Evolutionary conservation across 2,113 vertebrate species (phyloP).

Genomic region (Tragulus kanchil): DNA sequence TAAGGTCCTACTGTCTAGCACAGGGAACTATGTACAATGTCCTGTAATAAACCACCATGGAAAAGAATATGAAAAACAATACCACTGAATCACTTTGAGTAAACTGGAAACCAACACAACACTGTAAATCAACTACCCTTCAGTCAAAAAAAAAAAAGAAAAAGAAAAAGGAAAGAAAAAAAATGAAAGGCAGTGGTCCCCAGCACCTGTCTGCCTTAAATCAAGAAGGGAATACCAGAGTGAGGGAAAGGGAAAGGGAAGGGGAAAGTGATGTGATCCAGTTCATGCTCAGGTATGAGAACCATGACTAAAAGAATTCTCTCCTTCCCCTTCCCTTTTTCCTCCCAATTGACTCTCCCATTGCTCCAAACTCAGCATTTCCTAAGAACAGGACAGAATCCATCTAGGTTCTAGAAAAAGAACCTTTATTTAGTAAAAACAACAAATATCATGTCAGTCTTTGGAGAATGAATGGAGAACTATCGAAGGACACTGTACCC

Average conservation of each 20-base stretch:
- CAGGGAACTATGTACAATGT: neutral
- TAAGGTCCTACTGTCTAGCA: neutral
- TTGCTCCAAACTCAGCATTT: neutral
- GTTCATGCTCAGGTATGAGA: neutral
- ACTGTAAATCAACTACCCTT: neutral
- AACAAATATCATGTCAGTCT: neutral
- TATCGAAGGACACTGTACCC: neutral
- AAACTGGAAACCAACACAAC: neutral
- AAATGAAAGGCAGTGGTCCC: neutral
- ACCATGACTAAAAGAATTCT: neutral
- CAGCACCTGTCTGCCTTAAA: neutral
- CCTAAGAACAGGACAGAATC: neutral
- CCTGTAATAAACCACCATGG: neutral
- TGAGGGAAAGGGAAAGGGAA: neutral
- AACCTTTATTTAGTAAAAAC: neutral
- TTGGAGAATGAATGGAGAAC: neutral
- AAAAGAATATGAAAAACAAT: neutral
- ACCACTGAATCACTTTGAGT: neutral
- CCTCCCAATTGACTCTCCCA: neutral
- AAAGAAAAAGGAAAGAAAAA: neutral
- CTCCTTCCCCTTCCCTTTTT: neutral
- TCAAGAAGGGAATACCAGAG: neutral
- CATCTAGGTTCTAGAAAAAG: neutral
- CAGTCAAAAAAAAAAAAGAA: neutral
- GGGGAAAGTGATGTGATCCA: neutral